These are phyloP conservation scores for Rotaria socialis DNA, from an alignment of 2,888 invertebrate species.

Conservation along the genomic window DNA sequence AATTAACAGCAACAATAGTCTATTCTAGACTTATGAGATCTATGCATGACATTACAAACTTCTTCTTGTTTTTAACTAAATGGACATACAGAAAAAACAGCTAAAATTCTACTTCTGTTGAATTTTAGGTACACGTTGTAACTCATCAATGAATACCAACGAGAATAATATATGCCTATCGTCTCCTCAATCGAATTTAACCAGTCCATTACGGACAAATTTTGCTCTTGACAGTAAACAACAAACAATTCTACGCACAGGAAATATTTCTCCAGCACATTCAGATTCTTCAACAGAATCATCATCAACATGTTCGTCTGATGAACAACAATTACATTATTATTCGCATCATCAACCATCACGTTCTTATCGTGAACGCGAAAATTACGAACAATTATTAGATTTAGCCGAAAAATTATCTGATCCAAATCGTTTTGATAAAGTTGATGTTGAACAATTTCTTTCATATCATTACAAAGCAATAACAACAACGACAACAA, in stretches of 20 bases:
- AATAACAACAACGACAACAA: neutral
- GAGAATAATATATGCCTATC: neutral
- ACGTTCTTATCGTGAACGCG: constrained; percentile 29
- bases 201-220: constrained; percentile 6
- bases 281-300: constrained; percentile 3
- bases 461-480: neutral
- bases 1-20: no score
- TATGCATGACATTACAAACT: no score
- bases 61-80: no score
- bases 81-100: no score
- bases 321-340: neutral
- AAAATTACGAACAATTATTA: constrained; percentile 26
- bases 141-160: neutral
- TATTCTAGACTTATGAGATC: no score
- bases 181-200: neutral
- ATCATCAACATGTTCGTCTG: constrained; percentile 14
- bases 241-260: neutral
- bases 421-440: constrained; percentile 16
- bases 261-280: constrained; percentile 31
- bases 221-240: neutral
- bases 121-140: neutral
- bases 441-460: neutral
- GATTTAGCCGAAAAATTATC: constrained; percentile 20
- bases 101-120: neutral
- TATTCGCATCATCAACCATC: neutral